Evolutionary conservation across 1,140 invertebrate species (phyloP).

Genomic region (Pogonus chalceus): DNA sequence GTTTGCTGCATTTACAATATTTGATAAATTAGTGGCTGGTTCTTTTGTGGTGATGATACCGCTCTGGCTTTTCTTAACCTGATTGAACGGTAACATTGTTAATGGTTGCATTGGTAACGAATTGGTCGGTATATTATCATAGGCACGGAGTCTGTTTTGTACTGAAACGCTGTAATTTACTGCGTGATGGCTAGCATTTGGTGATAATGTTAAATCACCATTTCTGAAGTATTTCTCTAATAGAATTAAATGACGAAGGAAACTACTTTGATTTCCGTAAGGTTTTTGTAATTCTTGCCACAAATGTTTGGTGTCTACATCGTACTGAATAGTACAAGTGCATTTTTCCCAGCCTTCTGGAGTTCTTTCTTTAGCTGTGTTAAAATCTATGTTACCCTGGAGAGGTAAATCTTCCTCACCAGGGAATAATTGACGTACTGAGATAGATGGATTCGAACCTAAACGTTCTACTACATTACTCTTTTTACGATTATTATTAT

Average conservation of each 20-base stretch:
- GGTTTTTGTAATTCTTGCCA: constrained; percentile 74
- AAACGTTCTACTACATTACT: constrained; percentile 34
- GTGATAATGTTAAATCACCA: constrained; percentile 61
- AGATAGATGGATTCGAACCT: constrained; percentile 67
- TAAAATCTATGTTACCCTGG: constrained; percentile 60
- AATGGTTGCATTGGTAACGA: constrained; percentile 25
- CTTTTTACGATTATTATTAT: constrained; percentile 17
- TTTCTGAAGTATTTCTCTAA: constrained; percentile 69
- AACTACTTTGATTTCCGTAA: constrained; percentile 75
- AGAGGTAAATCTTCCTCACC: constrained; percentile 70
- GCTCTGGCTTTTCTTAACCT: constrained; percentile 21
- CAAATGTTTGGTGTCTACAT: constrained; percentile 63
- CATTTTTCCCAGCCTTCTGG: constrained; percentile 75
- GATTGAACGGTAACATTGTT: constrained; percentile 28
- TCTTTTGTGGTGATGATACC: constrained; percentile 20
- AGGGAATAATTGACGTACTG: constrained; percentile 66
- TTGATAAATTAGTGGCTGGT: background rate
- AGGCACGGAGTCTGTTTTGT: constrained; percentile 63
- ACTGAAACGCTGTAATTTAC: constrained; percentile 68
- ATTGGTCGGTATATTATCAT: constrained; percentile 47
- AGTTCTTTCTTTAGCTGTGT: constrained; percentile 49
- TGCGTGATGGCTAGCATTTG: constrained; percentile 60
- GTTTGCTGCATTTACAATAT: constrained; percentile 18
- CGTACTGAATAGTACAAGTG: constrained; percentile 65
- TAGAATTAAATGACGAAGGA: constrained; percentile 66